Evolutionary conservation across 1,140 invertebrate species (phyloP).

Genomic region (honey bee (Apis mellifera)): DNA sequence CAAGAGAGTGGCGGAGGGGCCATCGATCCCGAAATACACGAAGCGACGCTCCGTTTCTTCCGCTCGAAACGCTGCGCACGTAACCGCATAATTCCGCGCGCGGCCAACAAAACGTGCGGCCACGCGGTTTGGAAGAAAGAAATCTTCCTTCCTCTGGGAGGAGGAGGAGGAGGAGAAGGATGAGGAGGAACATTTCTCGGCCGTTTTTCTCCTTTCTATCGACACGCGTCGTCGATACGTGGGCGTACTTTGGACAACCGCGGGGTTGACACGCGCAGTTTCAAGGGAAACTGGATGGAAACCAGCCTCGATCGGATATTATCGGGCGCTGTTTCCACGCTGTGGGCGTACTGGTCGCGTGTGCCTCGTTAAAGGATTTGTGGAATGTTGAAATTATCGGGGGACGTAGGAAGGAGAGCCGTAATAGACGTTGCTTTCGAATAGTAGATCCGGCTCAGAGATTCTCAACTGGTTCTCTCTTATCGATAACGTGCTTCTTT

Average conservation of each 20-base stretch:
- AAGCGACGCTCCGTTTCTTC: not conserved
- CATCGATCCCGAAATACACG: constrained; percentile 27
- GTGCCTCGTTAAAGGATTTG: constrained; percentile 37
- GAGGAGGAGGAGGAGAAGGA: no score
- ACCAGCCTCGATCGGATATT: constrained; percentile 29
- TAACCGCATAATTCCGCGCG: constrained; percentile 27
- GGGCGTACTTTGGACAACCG: constrained; percentile 36
- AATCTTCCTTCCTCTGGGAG: not conserved
- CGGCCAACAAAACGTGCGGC: not conserved
- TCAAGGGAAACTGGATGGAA: constrained; percentile 47
- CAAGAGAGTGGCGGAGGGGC: not conserved
- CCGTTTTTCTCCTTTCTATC: constrained; percentile 5
- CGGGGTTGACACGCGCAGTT: constrained; percentile 37
- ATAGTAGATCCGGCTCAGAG: constrained; percentile 25
- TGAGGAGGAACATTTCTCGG: not conserved
- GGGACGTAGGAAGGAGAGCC: constrained; percentile 31
- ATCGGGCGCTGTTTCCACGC: constrained; percentile 38
- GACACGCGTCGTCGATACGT: constrained; percentile 13
- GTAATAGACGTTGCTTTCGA: constrained; percentile 32
- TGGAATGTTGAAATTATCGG: constrained; percentile 55
- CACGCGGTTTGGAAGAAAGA: not conserved
- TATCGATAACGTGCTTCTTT: not conserved
- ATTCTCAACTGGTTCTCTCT: constrained; percentile 24
- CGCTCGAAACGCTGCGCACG: constrained; percentile 4
- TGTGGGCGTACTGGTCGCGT: constrained; percentile 26